Evolutionary conservation across 64 coral and sea anemone species (phyloP).

Genomic region (Dendronephthya gigantea): DNA sequence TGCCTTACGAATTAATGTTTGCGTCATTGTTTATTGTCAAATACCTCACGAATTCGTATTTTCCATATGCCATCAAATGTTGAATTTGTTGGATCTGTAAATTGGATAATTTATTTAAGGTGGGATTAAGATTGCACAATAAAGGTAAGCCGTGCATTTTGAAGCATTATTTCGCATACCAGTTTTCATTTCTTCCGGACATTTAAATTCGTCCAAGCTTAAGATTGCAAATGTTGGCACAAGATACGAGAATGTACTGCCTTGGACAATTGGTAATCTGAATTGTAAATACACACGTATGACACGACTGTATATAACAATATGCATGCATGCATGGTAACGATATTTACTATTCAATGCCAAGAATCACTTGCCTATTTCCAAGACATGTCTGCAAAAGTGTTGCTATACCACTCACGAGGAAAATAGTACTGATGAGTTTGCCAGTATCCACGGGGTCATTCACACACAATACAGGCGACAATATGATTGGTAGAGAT

Average conservation of each 20-base stretch:
- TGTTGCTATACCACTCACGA: conserved; percentile 25
- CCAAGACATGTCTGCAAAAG: conserved; percentile 16
- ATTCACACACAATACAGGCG: not conserved
- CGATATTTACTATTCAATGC: too few species aligned
- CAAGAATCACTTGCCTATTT: conserved; percentile 1
- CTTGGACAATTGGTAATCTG: conserved; percentile 78
- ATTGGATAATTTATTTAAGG: not conserved
- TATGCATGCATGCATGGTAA: too few species aligned
- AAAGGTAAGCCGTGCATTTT: not conserved
- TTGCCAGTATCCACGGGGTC: conserved; percentile 11
- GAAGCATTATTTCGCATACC: not conserved
- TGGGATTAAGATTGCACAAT: not conserved
- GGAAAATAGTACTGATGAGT: conserved; percentile 27
- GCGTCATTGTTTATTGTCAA: not conserved
- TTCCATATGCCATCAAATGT: conserved; percentile 10
- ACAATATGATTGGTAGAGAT: conserved; percentile 20
- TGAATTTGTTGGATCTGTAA: not conserved
- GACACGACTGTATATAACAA: too few species aligned
- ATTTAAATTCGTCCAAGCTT: conserved; percentile 44
- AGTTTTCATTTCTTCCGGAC: not conserved
- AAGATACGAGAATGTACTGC: conserved; percentile 74
- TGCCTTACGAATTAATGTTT: too few species aligned
- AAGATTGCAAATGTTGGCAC: conserved; percentile 72
- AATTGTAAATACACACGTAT: not conserved
- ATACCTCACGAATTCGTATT: not conserved